phyloP scores from a whole-genome alignment of 1,140 invertebrate species.

The Holotrichia oblita region DNA sequence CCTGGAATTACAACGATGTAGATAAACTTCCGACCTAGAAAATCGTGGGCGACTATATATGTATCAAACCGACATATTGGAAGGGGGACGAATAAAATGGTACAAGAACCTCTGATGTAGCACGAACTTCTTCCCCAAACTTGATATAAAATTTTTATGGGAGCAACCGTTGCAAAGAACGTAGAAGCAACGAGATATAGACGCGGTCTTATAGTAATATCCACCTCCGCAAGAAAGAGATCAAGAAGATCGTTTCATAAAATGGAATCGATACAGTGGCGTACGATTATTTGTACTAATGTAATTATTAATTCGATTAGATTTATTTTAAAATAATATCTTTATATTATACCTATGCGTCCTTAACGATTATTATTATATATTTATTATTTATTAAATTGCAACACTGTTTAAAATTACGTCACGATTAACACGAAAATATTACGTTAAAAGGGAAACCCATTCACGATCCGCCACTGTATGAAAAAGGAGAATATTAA shows the following conservation, averaged over 20 bases:
- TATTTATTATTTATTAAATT: not conserved
- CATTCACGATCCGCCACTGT: not conserved
- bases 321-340: not conserved
- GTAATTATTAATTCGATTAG: not conserved
- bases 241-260: not conserved
- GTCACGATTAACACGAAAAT: not conserved
- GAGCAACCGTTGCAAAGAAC: not conserved
- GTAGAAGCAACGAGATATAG: not conserved
- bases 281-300: not conserved
- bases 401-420: not conserved
- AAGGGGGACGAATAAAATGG: not conserved
- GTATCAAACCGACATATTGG: not conserved
- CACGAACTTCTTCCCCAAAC: constrained; percentile 8
- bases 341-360: not conserved
- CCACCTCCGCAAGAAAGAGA: not conserved
- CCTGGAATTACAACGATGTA: not conserved
- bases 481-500: not conserved
- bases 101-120: not conserved
- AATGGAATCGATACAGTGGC: not conserved
- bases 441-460: not conserved
- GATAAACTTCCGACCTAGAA: constrained; percentile 11
- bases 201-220: not conserved
- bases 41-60: not conserved
- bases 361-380: not conserved
- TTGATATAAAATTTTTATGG: constrained; percentile 5